Base-by-base conservation (phyloP, 2,113 vertebrate species). In the Amia ocellicauda region DNA sequence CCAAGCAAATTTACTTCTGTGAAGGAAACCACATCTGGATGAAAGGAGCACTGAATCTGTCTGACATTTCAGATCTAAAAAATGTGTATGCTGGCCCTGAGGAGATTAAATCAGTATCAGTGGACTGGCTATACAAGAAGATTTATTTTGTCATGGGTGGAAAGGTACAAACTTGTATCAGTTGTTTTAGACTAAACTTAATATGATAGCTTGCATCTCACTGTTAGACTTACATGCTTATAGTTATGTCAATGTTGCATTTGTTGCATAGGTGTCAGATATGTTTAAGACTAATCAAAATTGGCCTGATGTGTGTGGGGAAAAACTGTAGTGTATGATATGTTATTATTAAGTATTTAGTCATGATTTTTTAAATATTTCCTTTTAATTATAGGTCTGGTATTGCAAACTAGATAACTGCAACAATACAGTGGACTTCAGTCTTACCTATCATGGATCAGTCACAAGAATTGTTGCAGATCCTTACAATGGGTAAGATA, bases 61-160 rank as follows among this genome's bases (percentile, higher is more conserved):
- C 80, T 3, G 69, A 88, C 60, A 3, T 27, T 10, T 86, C 83
- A 24, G 80, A 88, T 49, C 64, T 89, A 45, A 78, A 14, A 8
- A 75, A 80, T 31, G 83, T 91, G 63, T 82, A 84, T 51, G 64
- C 64, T 73, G 86, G 84, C 57, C 67, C 66, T 40, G 74, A 80
- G 20, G 76, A 73, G 47, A 82, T 91, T 79, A 79, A 63, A 0
- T 90, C 87, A 22, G 73, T 91, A 68, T 88, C 85, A 11, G 19
- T 86, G 57, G 88, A 90, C 24, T 91, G 88, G 89, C 84, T 92
- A 69, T 85, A 88, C 71, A 70, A 80, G 57, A 89, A 57, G 60
- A 78, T 90, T 4, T 92, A 86, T 68, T 91, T 89, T 74, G 73
- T 89, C 66, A 88, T 87, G 79, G 77, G 78, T 64, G 70, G 75